These are phyloP conservation scores for Stomatorhinus walkeri DNA, from an alignment of 2,797 vertebrate genomes.

Conservation along the genomic window DNA sequence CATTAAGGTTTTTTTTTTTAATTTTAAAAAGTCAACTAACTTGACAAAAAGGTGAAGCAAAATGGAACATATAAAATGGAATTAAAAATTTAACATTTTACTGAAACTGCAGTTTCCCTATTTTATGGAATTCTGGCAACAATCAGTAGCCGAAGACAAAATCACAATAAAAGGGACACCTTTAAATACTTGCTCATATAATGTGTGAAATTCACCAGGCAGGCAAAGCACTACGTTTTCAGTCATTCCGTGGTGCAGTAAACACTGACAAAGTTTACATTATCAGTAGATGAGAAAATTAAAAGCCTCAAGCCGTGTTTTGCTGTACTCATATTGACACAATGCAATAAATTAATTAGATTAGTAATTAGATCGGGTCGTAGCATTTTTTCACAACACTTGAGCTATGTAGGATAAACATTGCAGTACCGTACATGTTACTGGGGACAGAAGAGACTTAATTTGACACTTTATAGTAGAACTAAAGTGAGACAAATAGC, in stretches of 20 bases:
- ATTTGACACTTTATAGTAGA: background rate
- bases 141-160: constrained; percentile 1
- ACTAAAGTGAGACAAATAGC: constrained; percentile 3
- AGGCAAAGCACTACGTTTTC: constrained; percentile 35
- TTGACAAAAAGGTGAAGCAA: background rate
- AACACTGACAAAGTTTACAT: background rate
- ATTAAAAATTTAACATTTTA: background rate
- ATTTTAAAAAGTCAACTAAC: background rate
- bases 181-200: constrained; percentile 37
- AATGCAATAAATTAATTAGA: constrained; percentile 24
- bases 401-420: background rate
- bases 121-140: background rate
- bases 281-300: constrained; percentile 19
- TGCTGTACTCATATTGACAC: constrained; percentile 27
- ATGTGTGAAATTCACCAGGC: constrained; percentile 50
- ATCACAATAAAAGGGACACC: background rate
- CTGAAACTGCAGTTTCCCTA: background rate
- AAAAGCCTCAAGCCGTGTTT: constrained; percentile 14
- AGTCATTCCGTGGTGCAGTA: constrained; percentile 16
- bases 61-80: background rate
- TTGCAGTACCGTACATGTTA: background rate
- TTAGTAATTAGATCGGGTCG: constrained; percentile 24
- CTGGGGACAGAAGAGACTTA: background rate
- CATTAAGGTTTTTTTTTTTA: background rate
- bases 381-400: constrained; percentile 16